phyloP scores from a whole-genome alignment of 2,113 vertebrate genomes.

The Aspidoscelis tigris region DNA sequence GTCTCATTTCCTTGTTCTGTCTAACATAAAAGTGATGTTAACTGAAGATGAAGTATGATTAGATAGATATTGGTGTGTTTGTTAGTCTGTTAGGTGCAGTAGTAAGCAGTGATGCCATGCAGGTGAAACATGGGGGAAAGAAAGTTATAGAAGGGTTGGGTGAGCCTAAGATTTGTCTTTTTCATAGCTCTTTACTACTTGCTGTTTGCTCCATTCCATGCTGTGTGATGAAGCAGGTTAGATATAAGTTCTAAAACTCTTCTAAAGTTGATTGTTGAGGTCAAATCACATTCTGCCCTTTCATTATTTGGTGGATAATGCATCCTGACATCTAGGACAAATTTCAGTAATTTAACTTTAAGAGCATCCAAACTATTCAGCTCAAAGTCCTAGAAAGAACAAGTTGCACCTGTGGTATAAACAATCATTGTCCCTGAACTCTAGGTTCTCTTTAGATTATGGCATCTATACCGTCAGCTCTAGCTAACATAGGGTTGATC shows the following conservation, averaged over 20 bases:
- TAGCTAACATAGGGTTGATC: too few relatives aligned
- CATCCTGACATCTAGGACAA: neutral
- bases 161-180: neutral
- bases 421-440: accelerated
- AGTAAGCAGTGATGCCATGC: neutral
- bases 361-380: accelerated
- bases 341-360: accelerated
- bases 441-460: neutral
- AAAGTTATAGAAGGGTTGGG: neutral
- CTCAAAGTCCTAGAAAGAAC: neutral
- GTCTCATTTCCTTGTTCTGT: too few relatives aligned
- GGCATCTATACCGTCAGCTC: too few relatives aligned
- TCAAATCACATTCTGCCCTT: constrained; percentile 33
- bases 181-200: neutral
- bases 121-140: neutral
- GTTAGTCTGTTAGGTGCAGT: neutral
- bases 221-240: neutral
- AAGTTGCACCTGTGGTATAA: neutral
- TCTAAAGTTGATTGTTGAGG: constrained; percentile 28
- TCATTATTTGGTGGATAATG: neutral
- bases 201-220: accelerated
- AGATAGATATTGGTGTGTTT: neutral
- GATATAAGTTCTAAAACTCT: neutral
- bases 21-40: neutral
- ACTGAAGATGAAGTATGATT: neutral